These are phyloP conservation scores for Parauchenoglanis punctatus DNA, from an alignment of 2,797 vertebrate genomes.

Conservation along the genomic window DNA sequence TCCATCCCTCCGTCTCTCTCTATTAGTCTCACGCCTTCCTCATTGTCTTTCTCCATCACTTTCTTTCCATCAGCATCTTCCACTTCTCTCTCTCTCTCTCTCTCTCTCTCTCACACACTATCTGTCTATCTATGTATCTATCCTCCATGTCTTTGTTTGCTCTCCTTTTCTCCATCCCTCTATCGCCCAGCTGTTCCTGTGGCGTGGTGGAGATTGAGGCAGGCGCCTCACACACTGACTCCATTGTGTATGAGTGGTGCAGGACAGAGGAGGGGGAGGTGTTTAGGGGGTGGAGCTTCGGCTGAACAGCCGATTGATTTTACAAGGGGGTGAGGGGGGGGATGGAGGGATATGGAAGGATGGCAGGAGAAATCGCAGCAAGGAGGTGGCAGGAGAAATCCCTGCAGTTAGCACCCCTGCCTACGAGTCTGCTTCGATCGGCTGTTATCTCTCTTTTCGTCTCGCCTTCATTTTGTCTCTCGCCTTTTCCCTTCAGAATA, in stretches of 20 bases:
- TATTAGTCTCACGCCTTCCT: too few species aligned
- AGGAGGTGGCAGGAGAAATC: conserved; percentile 24
- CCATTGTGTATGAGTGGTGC: conserved; percentile 50
- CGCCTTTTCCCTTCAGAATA: neutral
- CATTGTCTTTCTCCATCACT: neutral
- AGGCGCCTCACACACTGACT: conserved; percentile 55
- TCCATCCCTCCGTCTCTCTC: neutral
- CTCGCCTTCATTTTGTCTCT: conserved; percentile 18
- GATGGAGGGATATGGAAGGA: neutral
- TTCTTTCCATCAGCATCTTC: neutral
- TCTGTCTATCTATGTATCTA: neutral
- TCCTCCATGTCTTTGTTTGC: conserved; percentile 14
- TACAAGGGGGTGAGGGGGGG: neutral
- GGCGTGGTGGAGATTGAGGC: conserved; percentile 46
- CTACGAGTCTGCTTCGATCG: conserved; percentile 33
- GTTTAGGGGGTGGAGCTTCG: conserved; percentile 25
- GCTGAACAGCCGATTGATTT: conserved; percentile 58
- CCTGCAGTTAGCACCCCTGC: conserved; percentile 43
- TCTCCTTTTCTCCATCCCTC: conserved; percentile 21
- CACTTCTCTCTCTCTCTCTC: neutral
- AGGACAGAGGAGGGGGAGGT: neutral
- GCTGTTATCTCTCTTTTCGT: conserved; percentile 40
- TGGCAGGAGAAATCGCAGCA: neutral
- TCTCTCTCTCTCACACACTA: neutral
- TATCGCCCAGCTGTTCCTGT: conserved; percentile 56